Percentiles rank a stretch among this genome's conserved stretches.
Conservation (phyloP, 2,888 invertebrate genomes). For the Belgica antarctica region DNA sequence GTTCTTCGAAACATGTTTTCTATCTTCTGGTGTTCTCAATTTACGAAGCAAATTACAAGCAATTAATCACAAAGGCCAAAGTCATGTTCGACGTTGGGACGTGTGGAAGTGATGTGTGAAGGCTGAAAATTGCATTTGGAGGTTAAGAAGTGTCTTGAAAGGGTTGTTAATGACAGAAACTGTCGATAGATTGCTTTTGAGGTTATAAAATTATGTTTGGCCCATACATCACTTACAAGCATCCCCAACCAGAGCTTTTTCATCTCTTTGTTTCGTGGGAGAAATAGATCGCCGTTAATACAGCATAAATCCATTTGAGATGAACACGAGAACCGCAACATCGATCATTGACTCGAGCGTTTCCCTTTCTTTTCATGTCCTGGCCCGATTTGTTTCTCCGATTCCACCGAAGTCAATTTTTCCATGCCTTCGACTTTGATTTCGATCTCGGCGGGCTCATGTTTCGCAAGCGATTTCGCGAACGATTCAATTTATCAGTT, state of each 20-base stretch:
- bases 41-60: conserved; percentile 6
- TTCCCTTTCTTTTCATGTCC: conserved; percentile 4
- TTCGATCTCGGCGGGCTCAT: not conserved
- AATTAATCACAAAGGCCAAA: conserved; percentile 13
- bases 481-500: not conserved
- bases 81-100: not conserved
- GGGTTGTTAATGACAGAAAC: too few species aligned
- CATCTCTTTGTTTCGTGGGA: not conserved
- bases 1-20: conserved; percentile 11
- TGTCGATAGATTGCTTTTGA: too few species aligned
- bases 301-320: conserved; percentile 21
- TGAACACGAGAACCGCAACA: conserved; percentile 22
- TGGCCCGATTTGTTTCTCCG: conserved; percentile 5
- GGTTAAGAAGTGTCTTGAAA: too few species aligned
- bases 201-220: not conserved
- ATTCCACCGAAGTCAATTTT: not conserved
- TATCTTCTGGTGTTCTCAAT: conserved; percentile 19
- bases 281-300: not conserved
- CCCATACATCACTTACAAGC: too few species aligned
- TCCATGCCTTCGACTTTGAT: not conserved
- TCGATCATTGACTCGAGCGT: conserved; percentile 1
- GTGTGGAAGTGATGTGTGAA: too few species aligned
- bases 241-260: too few species aligned
- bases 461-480: not conserved
- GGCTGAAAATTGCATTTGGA: not conserved